A percentile compares a stretch with the other conserved stretches of the same genome.
Evolutionary conservation across 2,888 invertebrate species (phyloP).

Genomic region (Campoletis raptor): DNA sequence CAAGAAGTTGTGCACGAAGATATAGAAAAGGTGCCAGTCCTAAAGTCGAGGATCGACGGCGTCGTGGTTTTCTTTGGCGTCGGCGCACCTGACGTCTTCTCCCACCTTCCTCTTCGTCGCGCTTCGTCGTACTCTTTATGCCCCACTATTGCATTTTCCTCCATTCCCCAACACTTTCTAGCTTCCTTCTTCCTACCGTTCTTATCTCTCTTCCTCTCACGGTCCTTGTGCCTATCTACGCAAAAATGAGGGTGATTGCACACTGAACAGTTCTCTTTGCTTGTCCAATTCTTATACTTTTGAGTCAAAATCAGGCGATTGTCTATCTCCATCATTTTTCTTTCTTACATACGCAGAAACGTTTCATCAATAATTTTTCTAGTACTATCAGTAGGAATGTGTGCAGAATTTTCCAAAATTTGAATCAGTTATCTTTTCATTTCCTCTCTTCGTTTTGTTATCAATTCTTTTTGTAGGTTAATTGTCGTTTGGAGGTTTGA

Average conservation of each 20-base stretch:
- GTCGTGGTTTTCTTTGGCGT: conserved; percentile 51
- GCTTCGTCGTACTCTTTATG: not conserved
- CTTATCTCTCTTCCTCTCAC: conserved; percentile 23
- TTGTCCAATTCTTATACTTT: not conserved
- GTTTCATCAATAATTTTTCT: not conserved
- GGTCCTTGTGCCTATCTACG: conserved; percentile 23
- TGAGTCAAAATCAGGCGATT: not conserved
- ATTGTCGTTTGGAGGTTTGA: not conserved
- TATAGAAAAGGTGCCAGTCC: conserved; percentile 41
- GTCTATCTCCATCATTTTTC: no score
- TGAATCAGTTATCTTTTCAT: not conserved
- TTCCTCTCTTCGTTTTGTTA: not conserved
- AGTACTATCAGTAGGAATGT: not conserved
- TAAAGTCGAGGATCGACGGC: conserved; percentile 63
- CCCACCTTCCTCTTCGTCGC: conserved; percentile 4
- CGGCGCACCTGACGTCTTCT: conserved; percentile 66
- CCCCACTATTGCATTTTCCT: conserved; percentile 20
- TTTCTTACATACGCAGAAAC: not conserved
- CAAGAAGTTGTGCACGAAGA: conserved; percentile 41
- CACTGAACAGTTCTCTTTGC: not conserved
- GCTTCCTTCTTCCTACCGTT: conserved; percentile 45
- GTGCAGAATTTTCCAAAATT: not conserved
- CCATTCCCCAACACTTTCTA: conserved; percentile 43
- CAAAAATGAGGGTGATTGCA: conserved; percentile 18
- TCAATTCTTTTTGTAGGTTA: not conserved